A percentile compares a stretch with the other conserved stretches of the same genome.
Evolutionary conservation across 2,797 vertebrate species (phyloP).

Genomic region (Limnodromus scolopaceus): DNA sequence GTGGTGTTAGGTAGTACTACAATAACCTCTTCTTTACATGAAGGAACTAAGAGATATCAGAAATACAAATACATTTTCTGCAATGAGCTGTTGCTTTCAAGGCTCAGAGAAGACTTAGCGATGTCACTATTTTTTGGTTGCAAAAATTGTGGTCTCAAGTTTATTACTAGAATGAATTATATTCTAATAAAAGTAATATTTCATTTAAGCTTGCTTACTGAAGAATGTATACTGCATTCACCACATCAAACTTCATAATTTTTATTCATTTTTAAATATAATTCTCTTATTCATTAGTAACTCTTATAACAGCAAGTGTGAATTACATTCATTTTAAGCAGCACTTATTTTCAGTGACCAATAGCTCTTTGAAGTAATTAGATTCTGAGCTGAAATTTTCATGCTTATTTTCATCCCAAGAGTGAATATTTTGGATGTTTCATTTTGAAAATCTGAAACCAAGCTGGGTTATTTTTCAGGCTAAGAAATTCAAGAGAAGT

Average conservation of each 20-base stretch:
- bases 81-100: constrained; percentile 17
- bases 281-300: constrained; percentile 1
- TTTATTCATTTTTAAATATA: neutral
- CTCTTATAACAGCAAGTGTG: neutral
- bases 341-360: neutral
- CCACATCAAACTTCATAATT: neutral
- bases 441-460: constrained; percentile 24
- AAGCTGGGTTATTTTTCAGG: neutral
- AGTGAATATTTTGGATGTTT: constrained; percentile 3
- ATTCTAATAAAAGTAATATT: constrained; percentile 16
- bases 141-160: constrained; percentile 11
- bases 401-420: neutral
- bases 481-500: neutral
- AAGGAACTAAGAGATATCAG: constrained; percentile 8
- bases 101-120: constrained; percentile 29
- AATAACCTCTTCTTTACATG: constrained; percentile 8
- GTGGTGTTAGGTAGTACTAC: neutral
- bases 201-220: neutral
- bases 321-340: neutral
- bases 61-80: constrained; percentile 48
- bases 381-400: constrained; percentile 8
- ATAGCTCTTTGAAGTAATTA: neutral
- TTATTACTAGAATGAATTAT: constrained; percentile 17
- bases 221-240: neutral
- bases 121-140: neutral